Evolutionary conservation across 1,140 invertebrate species (phyloP), one percentile per base, ranked within the genome.

Genomic region (Pectinophora gossypiella): DNA sequence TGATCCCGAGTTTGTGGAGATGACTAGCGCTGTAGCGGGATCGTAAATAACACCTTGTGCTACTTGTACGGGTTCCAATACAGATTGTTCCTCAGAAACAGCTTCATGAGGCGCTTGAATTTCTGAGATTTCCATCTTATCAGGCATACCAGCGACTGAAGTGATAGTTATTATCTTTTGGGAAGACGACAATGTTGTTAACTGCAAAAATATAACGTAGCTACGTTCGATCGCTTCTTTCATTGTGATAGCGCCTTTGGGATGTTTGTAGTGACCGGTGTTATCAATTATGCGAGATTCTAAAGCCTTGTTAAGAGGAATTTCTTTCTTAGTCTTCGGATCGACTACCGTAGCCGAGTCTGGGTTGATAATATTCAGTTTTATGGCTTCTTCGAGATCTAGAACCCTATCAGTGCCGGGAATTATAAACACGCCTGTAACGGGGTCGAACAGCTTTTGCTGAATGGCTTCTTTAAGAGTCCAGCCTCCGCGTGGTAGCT

Each of bases 371-470:
- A 98, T 93, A 68, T 94, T 92, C 43, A 96, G 88, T 63, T 93
- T 92, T 21, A 98, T 87, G 64, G 96, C 97, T 82, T 98, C 95
- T 81, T 96, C 91, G 61, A 99, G 94, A 52, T 95, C 94, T 3
- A 97, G 91, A 20, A 95, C 84, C 66, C 95, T 90, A 76, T 97
- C 95, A 1, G 95, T 96, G 21, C 94, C 94, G 27, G 96, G 95
- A 64, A 98, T 95, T 46, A 93, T 93, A 71, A 98, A 97, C 1
- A 96, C 87, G 1, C 96, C 96, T 4, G 91, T 93, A 1, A 91
- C 88, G 0, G 95, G 91, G 86, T 98, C 94, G 61, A 97, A 95
- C 2, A 97, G 77, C 36, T 91, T 90, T 72, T 92, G 90, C 21
- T 93, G 88, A 46, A 97, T 95, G 7, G 94, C 94, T 70, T 96